Conservation (phyloP, 2,113 vertebrate genomes). For the Colaptes auratus region DNA sequence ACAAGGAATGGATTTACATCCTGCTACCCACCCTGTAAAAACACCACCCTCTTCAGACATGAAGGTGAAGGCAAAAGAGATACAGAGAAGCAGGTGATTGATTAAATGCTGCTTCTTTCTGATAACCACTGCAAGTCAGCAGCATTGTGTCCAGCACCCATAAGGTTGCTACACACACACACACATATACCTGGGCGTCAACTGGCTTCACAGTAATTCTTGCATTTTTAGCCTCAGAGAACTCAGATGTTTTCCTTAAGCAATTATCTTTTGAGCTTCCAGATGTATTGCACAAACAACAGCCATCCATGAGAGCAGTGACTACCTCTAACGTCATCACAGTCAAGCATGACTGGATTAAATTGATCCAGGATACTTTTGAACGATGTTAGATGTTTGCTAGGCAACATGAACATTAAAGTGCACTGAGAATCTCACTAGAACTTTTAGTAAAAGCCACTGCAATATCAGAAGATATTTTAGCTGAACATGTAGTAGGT, state of each 20-base stretch:
- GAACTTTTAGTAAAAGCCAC: background rate
- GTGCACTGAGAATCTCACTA: background rate
- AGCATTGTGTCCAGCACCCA: fast-evolving
- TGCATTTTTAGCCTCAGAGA: background rate
- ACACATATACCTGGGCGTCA: background rate
- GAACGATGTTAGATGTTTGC: background rate
- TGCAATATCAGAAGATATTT: too few relatives aligned
- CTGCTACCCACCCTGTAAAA: background rate
- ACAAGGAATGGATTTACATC: background rate
- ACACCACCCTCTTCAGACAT: background rate
- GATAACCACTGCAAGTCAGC: background rate
- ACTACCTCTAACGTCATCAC: background rate
- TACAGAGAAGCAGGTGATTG: background rate
- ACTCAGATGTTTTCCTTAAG: background rate
- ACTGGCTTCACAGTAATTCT: background rate
- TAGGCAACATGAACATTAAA: background rate
- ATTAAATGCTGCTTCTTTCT: background rate
- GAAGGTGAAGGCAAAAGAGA: background rate
- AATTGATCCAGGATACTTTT: background rate
- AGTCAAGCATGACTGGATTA: background rate
- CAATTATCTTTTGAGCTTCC: background rate
- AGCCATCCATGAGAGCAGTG: background rate
- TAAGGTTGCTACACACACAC: background rate
- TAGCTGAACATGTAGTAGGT: too few relatives aligned
- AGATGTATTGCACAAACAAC: background rate